Percentiles rank a stretch among this genome's conserved stretches.
Conservation (phyloP, 1,140 invertebrate species). For the Tachypleus tridentatus region DNA sequence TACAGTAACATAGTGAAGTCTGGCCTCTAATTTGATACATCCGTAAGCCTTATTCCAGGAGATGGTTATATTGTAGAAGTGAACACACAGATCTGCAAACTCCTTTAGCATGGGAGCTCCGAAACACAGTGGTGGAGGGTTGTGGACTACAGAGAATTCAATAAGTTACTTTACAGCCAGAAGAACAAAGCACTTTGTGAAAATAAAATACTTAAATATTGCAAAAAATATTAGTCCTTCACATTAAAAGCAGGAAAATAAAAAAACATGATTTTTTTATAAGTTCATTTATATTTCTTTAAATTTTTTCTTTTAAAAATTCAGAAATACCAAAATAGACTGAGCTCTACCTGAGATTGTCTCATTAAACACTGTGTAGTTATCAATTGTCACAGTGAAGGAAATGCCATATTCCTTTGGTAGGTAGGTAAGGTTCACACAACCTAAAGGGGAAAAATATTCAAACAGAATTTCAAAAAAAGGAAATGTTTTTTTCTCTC, state of each 20-base stretch:
- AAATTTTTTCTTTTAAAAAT: too few relatives aligned
- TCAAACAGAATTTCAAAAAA: not conserved
- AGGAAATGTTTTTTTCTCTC: conserved; percentile 4
- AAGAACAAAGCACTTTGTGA: too few relatives aligned
- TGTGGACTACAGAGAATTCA: conserved; percentile 48
- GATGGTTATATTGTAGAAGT: conserved; percentile 66
- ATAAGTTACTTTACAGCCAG: too few relatives aligned
- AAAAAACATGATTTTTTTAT: too few relatives aligned
- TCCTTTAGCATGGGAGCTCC: conserved; percentile 53
- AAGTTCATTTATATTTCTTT: too few relatives aligned
- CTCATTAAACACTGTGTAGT: conserved; percentile 28
- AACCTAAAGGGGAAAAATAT: conserved; percentile 24
- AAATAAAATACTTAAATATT: too few relatives aligned
- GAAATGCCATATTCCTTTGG: conserved; percentile 29
- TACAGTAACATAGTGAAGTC: conserved; percentile 39
- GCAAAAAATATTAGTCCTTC: too few relatives aligned
- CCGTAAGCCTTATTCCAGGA: conserved; percentile 60
- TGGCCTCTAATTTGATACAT: conserved; percentile 61
- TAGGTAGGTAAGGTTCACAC: conserved; percentile 31
- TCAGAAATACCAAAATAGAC: too few relatives aligned
- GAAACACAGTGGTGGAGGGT: conserved; percentile 65
- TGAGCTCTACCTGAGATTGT: conserved; percentile 28
- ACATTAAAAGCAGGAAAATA: too few relatives aligned
- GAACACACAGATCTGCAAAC: conserved; percentile 55
- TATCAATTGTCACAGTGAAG: conserved; percentile 28